Base-by-base conservation (phyloP, 1,140 invertebrate species). In the Bombus haemorrhoidalis region DNA sequence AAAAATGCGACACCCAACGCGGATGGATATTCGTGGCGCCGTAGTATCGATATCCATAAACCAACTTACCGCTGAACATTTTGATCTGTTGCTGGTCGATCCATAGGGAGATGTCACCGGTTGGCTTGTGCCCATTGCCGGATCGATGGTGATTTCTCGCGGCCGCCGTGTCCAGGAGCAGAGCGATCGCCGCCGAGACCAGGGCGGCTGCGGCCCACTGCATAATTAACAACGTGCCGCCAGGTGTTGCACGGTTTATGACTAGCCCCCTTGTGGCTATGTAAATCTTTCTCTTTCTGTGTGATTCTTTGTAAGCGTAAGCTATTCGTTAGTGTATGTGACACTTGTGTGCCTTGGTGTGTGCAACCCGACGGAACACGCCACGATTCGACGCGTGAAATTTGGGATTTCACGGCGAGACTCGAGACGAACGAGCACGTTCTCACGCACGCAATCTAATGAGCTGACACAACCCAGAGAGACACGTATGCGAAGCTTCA, bases 31-130 rank as follows among this genome's bases (percentile, higher is more conserved):
- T 9, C 32, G 28, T 75, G 25, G 25, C 8, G n/a, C 41, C 41
- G 12, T 73, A n/a, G 32, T 43, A 39, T 22, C 41, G n/a, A 41
- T 47, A 28, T 1, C 6, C 34, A 9, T 37, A 25, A 28, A 13
- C 3, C 8, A 77, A 95, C 96, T 95, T 94, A 98, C 98, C 98
- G 94, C 97, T 98, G 90, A 98, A 97, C 96, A 98, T 97, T 95
- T 98, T 97, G 34, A 98, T 97, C 95, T 98, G 98, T 87, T 98
- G 97, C 90, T 98, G 97, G 93, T 98, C 97, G 89, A 98, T 98
- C 98, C 98, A 98, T 47, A 98, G 95, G 43, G 97, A 98, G 64
- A 98, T 96, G 93, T 98, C 97, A 69, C 96, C 96, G 88, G 92
- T 90, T 66, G 93, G 94, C 85, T 94, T 94, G 83, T 94, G 92